Evolutionary conservation across 2,888 invertebrate species (phyloP).

Genomic region (Mongoloraphidia duomilia): DNA sequence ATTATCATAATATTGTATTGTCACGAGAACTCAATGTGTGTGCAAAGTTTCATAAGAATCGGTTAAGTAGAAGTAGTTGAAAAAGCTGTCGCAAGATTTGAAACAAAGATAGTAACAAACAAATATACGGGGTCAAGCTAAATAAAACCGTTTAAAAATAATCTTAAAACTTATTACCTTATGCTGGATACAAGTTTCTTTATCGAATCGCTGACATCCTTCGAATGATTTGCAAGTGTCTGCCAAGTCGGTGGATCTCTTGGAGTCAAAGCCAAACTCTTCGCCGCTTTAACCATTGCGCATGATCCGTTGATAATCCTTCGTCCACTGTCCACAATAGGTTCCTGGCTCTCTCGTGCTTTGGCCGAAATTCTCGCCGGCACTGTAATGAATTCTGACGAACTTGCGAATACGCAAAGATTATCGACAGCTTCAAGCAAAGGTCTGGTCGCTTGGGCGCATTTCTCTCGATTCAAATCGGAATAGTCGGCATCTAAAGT

Average conservation of each 20-base stretch:
- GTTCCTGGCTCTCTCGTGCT: slow-evolving; percentile 72
- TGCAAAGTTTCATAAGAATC: too few relatives aligned
- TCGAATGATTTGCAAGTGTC: slow-evolving; percentile 82
- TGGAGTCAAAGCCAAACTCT: slow-evolving; percentile 74
- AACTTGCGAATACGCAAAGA: slow-evolving; percentile 83
- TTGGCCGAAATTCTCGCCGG: slow-evolving; percentile 82
- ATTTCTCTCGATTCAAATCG: slow-evolving; percentile 56
- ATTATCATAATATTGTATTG: too few relatives aligned
- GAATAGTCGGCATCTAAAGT: slow-evolving; percentile 72
- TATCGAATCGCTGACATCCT: slow-evolving; percentile 91
- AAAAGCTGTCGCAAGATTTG: too few relatives aligned
- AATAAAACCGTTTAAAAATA: slow-evolving; percentile 3
- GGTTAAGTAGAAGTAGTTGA: too few relatives aligned
- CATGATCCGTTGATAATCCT: slow-evolving; percentile 72
- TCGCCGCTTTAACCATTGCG: slow-evolving; percentile 81
- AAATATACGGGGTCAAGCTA: too few relatives aligned
- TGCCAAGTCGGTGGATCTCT: slow-evolving; percentile 92
- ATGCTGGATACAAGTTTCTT: slow-evolving; percentile 87
- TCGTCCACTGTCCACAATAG: slow-evolving; percentile 69
- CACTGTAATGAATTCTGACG: slow-evolving; percentile 83
- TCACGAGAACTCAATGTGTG: too few relatives aligned
- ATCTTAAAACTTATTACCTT: slow-evolving; percentile 33
- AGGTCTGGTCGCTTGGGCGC: slow-evolving; percentile 67
- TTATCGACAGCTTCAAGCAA: slow-evolving; percentile 82
- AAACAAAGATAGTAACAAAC: too few relatives aligned